phyloP scores from a whole-genome alignment of 2,888 invertebrate genomes.

The Drosophila macrospina region DNA sequence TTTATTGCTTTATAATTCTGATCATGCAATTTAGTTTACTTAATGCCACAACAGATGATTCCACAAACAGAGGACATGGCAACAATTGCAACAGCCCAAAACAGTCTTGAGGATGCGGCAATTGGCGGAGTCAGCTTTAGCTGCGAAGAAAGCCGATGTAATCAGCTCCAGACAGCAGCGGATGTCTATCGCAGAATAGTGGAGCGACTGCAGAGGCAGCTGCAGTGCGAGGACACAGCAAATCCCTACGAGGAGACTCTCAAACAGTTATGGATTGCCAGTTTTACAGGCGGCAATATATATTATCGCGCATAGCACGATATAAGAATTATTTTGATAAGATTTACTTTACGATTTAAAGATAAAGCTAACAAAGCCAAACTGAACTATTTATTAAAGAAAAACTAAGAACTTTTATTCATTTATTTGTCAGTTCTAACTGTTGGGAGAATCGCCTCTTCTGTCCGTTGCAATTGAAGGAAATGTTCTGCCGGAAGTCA shows the following conservation, averaged over 20 bases:
- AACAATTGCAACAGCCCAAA: conserved; percentile 10
- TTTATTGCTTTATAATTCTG: neutral
- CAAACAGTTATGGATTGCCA: conserved; percentile 63
- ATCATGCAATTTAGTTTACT: neutral
- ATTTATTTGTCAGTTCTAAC: neutral
- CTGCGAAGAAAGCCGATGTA: conserved; percentile 60
- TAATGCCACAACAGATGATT: conserved; percentile 49
- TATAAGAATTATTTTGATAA: neutral
- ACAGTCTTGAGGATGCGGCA: neutral
- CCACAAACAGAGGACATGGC: conserved; percentile 45
- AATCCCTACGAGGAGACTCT: conserved; percentile 12
- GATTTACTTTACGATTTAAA: neutral
- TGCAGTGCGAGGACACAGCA: neutral
- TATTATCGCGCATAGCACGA: conserved; percentile 52
- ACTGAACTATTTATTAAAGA: neutral
- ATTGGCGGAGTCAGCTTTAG: neutral
- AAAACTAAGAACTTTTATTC: neutral
- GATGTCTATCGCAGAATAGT: conserved; percentile 54
- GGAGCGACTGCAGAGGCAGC: conserved; percentile 25
- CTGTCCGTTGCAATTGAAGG: too few species aligned
- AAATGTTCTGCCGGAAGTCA: too few species aligned
- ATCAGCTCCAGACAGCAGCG: conserved; percentile 49
- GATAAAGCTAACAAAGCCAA: conserved; percentile 13
- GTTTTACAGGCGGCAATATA: conserved; percentile 61
- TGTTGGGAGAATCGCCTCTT: too few species aligned